phyloP scores from a whole-genome alignment of 2,113 vertebrate genomes.

The Jaculus jaculus region DNA sequence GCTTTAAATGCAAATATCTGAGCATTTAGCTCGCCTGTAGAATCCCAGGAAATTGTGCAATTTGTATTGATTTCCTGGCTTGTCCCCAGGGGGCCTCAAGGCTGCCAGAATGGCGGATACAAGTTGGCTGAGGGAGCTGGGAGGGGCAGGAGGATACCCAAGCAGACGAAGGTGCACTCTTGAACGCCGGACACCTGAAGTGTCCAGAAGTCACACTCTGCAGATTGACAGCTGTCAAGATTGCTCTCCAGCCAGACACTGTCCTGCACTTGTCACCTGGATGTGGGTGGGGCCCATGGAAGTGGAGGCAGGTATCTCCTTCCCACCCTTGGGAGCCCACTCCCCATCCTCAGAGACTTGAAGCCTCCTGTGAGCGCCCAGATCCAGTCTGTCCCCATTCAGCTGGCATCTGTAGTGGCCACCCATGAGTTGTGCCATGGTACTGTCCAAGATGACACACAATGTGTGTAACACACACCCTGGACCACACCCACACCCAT shows the following conservation, averaged over 20 bases:
- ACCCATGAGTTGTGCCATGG: no score
- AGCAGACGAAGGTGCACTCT: not conserved
- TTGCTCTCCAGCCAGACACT: not conserved
- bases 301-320: not conserved
- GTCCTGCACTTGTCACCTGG: not conserved
- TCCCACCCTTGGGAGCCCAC: not conserved
- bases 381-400: no score
- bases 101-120: not conserved
- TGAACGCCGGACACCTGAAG: not conserved
- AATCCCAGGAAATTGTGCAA: not conserved
- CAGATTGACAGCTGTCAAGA: not conserved
- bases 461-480: no score
- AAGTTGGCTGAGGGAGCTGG: not conserved
- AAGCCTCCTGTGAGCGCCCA: not conserved
- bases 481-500: not conserved
- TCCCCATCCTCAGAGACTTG: not conserved
- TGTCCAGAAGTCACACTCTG: fast-evolving
- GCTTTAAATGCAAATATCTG: slow-evolving; percentile 30
- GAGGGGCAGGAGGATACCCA: not conserved
- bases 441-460: fast-evolving
- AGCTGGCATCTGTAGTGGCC: not conserved
- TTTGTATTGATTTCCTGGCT: not conserved
- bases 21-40: not conserved
- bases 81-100: not conserved
- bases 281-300: not conserved